Evolutionary conservation across 1,140 invertebrate species (phyloP), one percentile per base, ranked within the genome.

Genomic region (Carcinoscorpius rotundicauda): DNA sequence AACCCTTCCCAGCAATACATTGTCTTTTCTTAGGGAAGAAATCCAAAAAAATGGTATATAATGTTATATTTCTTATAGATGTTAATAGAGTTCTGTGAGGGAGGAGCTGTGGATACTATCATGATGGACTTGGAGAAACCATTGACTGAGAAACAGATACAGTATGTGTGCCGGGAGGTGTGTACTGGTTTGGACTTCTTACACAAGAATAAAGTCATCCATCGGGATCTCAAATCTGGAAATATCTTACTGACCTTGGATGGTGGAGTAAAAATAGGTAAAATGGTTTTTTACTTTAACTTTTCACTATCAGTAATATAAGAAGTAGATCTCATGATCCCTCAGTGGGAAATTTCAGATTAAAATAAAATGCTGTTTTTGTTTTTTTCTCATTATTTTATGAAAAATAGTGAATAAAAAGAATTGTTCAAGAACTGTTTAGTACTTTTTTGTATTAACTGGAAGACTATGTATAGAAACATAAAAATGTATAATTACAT

Each of bases 121-220:
- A 99, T 99, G 92, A 86, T 94, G 50, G 96, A 99, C 77, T 79
- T 99, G 64, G 94, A 98, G 77, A 97, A 98, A 78, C 88, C 93
- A 48, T 80, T 99, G 66, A 94, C 85, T 62, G 97, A 99, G 80
- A 76, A 81, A 64, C 96, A 99, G 79, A 99, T 99, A 71, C 85
- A 89, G 49, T 97, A 91, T 79, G 87, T 99, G 55, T 94, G 91
- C 77, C 88, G 92, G 72, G 87, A 97, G 75, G 87, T 91, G 81
- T 87, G 84, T 73, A 64, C 76, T 62, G 84, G 78, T 6, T 72
- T 86, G 3, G 71, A 74, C 11, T 84, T 78, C 72, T 81, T 98
- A 66, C 97, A 99, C 78, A 84, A 87, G 71, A 84, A 86, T 63
- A 87, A 88, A 78, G 86, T 99, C 64, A 99, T 99, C 72, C 97